Base-by-base conservation (phyloP, 2,888 invertebrate species). In the Protonemura montana region DNA sequence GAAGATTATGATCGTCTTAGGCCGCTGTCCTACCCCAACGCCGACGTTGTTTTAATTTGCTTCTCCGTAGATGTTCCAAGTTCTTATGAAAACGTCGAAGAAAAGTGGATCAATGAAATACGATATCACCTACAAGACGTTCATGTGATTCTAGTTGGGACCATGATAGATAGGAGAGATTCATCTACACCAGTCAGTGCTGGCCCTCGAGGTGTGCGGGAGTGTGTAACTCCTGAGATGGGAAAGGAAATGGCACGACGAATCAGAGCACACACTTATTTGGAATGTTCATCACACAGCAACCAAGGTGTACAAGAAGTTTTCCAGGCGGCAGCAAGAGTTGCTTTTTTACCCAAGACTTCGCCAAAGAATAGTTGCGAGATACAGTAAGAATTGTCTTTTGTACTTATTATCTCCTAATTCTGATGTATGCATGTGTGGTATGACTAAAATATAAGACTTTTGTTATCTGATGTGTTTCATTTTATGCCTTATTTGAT, bases 231-330 rank as follows among this genome's bases (percentile, higher is more conserved):
- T 92, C 96, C 97, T 85, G 99, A 99, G 91, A 98, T 99, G 91
- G 99, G 99, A 87, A 95, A 98, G 89, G 96, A 97, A 88, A 99
- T 99, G 98, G 98, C 99, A 86, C 98, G 99, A 91, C 98, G 98
- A 93, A 99, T 99, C 89, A 98, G 97, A 92, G 99, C 99, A 88
- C 99, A 98, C 91, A 98, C 98, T 89, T 99, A 99, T 93, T 94
- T 99, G 90, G 99, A 99, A 93, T 99, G 99, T 93, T 99, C 99
- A 85, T 99, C 99, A 90, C 99, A 99, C 92, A 99, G 98, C 92
- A 99, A 99, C 95, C 99, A 99, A 91, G 99, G 99, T 90, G 98
- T 99, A 88, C 95, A 98, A 90, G 99, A 99, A 93, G 99, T 99
- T 89, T 99, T 99, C 92, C 99, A 99, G 95, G 95, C 91, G 95